Conservation (phyloP, 2,113 vertebrate genomes). For the Pogona vitticeps region DNA sequence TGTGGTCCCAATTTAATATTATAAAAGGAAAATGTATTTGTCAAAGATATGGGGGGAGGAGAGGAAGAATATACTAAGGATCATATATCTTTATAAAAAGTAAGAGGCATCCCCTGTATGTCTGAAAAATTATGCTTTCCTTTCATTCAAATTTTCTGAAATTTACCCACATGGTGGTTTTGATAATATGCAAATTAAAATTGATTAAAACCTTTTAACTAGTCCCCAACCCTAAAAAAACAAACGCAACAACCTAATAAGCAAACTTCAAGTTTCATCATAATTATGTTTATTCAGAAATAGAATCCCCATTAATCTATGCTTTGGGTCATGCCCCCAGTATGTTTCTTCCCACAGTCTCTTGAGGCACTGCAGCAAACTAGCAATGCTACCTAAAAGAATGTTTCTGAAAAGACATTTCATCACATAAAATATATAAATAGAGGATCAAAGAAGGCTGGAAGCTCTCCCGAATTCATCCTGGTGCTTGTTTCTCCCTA, state of each 20-base stretch:
- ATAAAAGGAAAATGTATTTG: not conserved
- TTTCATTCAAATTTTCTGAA: not conserved
- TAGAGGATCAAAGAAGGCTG: not conserved
- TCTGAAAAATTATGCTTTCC: not conserved
- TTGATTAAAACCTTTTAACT: not conserved
- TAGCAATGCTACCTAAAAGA: rapidly evolving
- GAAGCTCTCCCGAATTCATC: not conserved
- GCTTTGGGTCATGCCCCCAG: not conserved
- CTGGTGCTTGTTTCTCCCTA: not conserved
- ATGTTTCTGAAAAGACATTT: not conserved
- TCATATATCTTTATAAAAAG: not conserved
- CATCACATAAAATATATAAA: not conserved
- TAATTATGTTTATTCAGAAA: not conserved
- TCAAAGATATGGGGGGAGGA: not conserved
- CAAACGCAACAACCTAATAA: not conserved
- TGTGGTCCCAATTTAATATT: not conserved
- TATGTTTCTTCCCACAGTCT: not conserved
- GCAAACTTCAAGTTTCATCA: not conserved
- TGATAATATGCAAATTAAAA: not conserved
- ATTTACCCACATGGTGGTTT: not conserved
- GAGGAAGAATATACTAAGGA: too few relatives aligned
- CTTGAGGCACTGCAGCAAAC: not conserved
- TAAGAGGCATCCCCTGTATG: not conserved
- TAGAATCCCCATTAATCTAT: not conserved
- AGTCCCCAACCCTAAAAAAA: not conserved